Base-by-base conservation (phyloP, 1,140 invertebrate species). In the Trichoplusia ni region DNA sequence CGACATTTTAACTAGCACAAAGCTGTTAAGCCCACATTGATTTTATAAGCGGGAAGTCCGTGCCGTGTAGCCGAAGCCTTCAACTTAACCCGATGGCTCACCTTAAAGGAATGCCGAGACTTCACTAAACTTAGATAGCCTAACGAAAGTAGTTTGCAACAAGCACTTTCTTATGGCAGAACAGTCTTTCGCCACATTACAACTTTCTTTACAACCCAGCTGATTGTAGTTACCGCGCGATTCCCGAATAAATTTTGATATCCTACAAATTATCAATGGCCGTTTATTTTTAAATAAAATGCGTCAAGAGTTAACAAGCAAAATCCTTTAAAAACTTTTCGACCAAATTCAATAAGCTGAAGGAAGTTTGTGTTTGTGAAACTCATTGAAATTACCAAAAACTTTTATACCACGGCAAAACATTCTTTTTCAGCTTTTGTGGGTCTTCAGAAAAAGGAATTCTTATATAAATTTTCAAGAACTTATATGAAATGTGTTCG, bases 131-230 rank as follows among this genome's bases (percentile, higher is more conserved):
- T 82, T 78, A 71, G 73, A 79, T 81, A 75, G 70, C 67, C 73
- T 79, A 77, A 67, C 70, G 70, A 75, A 78, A 81, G 72, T 76
- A 81, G 68, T 81, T 81, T 62, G 71, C 51, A 81, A 75, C 74
- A 79, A 77, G 73, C 71, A 67, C 64, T 75, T 73, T 76, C 64
- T 56, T 72, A 69, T 68, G 56, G 59, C 25, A 25, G 31, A 29
- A 73, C 73, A 64, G 69, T 72, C 61, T 73, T 78, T 75, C 51
- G 63, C 53, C 67, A 49, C 37, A 60, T 75, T 69, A 71, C 65
- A 77, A 77, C 69, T 79, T 81, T 69, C 27, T 67, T 79, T 72
- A 68, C 54, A 49, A 51, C 64, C 66, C 38, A 63, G 65, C 65
- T 73, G 59, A 75, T 73, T 67, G 59, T 67, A 62, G 58, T 76